These are phyloP conservation scores for Willisornis vidua DNA, from an alignment of 2,113 vertebrate species.

Conservation along the genomic window DNA sequence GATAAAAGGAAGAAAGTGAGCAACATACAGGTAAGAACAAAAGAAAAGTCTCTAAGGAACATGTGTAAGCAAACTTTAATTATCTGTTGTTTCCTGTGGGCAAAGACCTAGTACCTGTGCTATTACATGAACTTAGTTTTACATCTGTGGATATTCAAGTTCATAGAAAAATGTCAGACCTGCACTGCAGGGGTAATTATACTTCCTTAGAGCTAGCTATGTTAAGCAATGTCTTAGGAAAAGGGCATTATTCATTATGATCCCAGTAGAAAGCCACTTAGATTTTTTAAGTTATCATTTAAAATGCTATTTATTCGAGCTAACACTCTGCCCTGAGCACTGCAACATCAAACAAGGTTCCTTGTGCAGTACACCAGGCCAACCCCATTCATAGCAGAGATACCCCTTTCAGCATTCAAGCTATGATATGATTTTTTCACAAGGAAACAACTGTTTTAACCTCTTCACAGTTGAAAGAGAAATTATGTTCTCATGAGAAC, in stretches of 20 bases:
- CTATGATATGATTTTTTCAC: background rate
- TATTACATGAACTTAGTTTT: background rate
- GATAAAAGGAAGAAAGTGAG: background rate
- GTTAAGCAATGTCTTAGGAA: background rate
- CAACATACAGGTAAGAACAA: background rate
- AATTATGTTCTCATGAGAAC: background rate
- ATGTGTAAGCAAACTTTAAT: background rate
- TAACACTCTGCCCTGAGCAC: fast-evolving
- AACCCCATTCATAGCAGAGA: fast-evolving
- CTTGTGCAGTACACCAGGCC: background rate
- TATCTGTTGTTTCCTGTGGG: background rate
- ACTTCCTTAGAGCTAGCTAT: background rate
- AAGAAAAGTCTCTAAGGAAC: background rate
- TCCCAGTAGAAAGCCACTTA: background rate
- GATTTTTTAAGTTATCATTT: background rate
- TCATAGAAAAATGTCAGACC: background rate
- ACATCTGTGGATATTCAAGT: background rate
- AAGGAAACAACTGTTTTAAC: background rate
- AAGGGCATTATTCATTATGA: background rate
- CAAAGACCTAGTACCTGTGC: background rate
- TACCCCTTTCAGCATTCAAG: background rate
- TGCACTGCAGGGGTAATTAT: background rate
- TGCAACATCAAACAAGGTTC: background rate
- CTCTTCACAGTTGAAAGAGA: background rate
- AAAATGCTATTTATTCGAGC: background rate